Percentiles rank a stretch among this genome's conserved stretches.
Evolutionary conservation across 2,797 vertebrate species (phyloP).

Genomic region (Echeneis naucrates): DNA sequence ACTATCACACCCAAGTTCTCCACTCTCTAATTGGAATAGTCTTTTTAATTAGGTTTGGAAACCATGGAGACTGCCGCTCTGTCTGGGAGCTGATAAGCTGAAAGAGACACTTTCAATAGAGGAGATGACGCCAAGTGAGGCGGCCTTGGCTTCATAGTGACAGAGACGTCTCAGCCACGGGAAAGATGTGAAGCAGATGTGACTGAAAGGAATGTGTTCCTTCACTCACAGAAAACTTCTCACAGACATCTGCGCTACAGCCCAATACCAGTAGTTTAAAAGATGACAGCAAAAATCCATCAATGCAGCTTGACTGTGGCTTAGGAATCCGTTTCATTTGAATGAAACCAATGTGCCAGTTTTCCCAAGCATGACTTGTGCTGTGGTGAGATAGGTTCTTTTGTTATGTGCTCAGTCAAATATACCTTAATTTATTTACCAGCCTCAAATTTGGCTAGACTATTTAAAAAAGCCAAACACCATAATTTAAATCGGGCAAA

Average conservation of each 20-base stretch:
- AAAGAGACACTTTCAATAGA: conserved; percentile 57
- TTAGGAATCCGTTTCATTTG: neutral
- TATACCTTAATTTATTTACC: neutral
- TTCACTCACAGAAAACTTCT: conserved; percentile 1
- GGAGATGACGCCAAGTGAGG: conserved; percentile 28
- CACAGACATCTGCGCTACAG: neutral
- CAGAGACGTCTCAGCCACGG: conserved; percentile 7
- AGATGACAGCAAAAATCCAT: conserved; percentile 2
- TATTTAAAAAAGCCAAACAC: neutral
- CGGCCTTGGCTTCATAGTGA: conserved; percentile 9
- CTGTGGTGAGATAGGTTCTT: conserved; percentile 1
- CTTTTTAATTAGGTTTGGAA: conserved; percentile 70
- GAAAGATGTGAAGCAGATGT: neutral
- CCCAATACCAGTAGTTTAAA: conserved; percentile 12
- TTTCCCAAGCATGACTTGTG: conserved; percentile 5
- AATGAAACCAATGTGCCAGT: neutral
- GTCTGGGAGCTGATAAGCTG: conserved; percentile 55
- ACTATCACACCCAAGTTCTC: conserved; percentile 40
- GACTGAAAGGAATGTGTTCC: conserved; percentile 12
- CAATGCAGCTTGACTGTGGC: neutral
- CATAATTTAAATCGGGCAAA: neutral
- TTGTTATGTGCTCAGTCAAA: conserved; percentile 13
- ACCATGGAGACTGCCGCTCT: conserved; percentile 60
- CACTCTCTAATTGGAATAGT: conserved; percentile 63
- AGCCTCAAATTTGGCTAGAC: neutral